Percentiles rank a stretch among this genome's conserved stretches.
Conservation (phyloP, 2,888 invertebrate species). For the Gasteruption jaculator region DNA sequence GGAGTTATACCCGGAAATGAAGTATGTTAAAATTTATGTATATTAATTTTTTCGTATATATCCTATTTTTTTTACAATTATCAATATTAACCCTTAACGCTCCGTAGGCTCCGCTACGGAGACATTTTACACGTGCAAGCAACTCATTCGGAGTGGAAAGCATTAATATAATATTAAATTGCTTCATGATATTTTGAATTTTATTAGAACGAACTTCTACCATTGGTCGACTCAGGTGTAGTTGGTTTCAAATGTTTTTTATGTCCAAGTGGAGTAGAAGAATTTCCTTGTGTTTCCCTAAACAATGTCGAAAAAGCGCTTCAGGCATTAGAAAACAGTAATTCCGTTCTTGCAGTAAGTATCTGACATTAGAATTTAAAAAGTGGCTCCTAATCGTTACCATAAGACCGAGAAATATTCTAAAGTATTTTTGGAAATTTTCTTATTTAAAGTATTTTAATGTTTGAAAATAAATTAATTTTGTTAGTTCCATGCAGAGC, state of each 20-base stretch:
- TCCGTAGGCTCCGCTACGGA: too few relatives aligned
- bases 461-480: slow-evolving; percentile 3
- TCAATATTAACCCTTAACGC: too few relatives aligned
- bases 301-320: slow-evolving; percentile 60
- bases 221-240: slow-evolving; percentile 62
- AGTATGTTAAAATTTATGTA: too few relatives aligned
- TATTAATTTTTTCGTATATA: too few relatives aligned
- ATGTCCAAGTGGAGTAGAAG: slow-evolving; percentile 65
- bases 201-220: slow-evolving; percentile 56
- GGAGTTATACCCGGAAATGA: slow-evolving; percentile 68
- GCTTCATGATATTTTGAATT: slow-evolving; percentile 7
- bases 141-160: too few relatives aligned
- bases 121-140: too few relatives aligned
- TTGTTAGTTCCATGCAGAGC: slow-evolving; percentile 68
- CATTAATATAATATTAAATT: too few relatives aligned
- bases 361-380: too few relatives aligned
- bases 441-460: slow-evolving; percentile 4
- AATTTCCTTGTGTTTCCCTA: slow-evolving; percentile 62
- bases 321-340: slow-evolving; percentile 57
- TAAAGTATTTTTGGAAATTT: too few relatives aligned
- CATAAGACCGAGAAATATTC: too few relatives aligned
- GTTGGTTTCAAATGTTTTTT: slow-evolving; percentile 74
- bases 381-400: too few relatives aligned
- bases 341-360: slow-evolving; percentile 63
- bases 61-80: too few relatives aligned